Evolutionary conservation across 2,113 vertebrate genomes (phyloP).

Genomic region (Nothobranchius kuhntae): DNA sequence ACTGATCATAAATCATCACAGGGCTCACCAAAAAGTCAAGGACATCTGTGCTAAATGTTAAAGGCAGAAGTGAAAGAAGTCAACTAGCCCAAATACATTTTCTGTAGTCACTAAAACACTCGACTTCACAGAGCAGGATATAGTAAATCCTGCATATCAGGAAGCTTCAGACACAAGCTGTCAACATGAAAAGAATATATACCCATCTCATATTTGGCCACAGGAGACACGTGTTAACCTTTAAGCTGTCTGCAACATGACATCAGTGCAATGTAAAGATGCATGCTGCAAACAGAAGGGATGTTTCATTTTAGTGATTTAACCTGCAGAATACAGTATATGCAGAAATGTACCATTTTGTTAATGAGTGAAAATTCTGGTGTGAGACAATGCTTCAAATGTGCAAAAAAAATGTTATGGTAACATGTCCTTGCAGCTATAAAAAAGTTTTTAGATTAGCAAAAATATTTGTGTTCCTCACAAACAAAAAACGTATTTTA

Average conservation of each 20-base stretch:
- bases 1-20: constrained; percentile 53
- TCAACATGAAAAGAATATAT: constrained; percentile 40
- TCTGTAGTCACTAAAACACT: constrained; percentile 35
- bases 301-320: no score
- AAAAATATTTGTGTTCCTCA: no score
- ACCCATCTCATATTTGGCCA: constrained; percentile 39
- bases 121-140: constrained; percentile 8
- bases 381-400: no score
- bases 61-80: constrained; percentile 47
- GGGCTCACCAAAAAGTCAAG: constrained; percentile 50
- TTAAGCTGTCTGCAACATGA: constrained; percentile 21
- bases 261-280: neutral
- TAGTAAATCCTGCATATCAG: constrained; percentile 40
- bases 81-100: constrained; percentile 43
- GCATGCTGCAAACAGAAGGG: neutral
- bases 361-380: no score
- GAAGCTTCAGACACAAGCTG: constrained; percentile 34
- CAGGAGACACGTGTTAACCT: constrained; percentile 38
- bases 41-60: constrained; percentile 52
- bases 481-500: no score
- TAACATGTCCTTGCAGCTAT: no score
- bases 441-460: no score
- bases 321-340: neutral
- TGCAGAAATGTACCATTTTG: neutral
- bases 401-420: no score